Evolutionary conservation across 1,140 invertebrate genomes (phyloP), one percentile per base, ranked within the genome.

Genomic region (Drosophila virilis): DNA sequence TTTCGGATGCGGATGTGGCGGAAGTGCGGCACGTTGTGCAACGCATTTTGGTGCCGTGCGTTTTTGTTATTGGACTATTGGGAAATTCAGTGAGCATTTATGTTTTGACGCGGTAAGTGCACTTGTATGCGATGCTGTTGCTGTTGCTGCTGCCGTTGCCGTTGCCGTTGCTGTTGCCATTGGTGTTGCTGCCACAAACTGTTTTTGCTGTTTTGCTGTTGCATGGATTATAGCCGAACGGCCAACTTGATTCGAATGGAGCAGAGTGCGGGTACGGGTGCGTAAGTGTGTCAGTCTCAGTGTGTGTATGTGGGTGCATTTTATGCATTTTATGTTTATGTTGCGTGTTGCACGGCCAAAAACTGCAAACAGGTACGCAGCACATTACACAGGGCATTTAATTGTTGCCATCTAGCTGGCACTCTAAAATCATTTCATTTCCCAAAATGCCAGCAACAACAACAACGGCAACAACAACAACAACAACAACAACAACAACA

Each of bases 71-170:
- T 60, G 96, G 96, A 54, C 94, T 96, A 42, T 91, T 96, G 64
- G 96, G 96, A 35, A 97, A 96, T 89, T 92, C 94, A 38, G 92
- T 96, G 38, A 96, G 96, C 40, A 94, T 97, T 60, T 94, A 96
- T 76, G 95, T 97, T 58, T 93, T 97, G 61, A 96, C 95, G 70
- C 93, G 95, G 93, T 93, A 86, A 91, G 91, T 90, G 66, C 74
- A 88, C 83, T 88, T 88, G 72, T 80, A 74, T 80, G 43, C 74
- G 32, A 45, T 68, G 73, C 57, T 64, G 28, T 46, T 51, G 45
- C 28, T 48, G 46, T 38, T 65, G 43, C 32, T 40, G 52, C 42
- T 68, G 50, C 43, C 57, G 2, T 28, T 48, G 43, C 46, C 43
- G 17, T 46, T 68, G 50, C 43, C 57, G 2, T 28, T 48, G 43